Evolutionary conservation across 2,797 vertebrate species (phyloP), one percentile per base, ranked within the genome.

Genomic region (Enteromius thamalakanensis): DNA sequence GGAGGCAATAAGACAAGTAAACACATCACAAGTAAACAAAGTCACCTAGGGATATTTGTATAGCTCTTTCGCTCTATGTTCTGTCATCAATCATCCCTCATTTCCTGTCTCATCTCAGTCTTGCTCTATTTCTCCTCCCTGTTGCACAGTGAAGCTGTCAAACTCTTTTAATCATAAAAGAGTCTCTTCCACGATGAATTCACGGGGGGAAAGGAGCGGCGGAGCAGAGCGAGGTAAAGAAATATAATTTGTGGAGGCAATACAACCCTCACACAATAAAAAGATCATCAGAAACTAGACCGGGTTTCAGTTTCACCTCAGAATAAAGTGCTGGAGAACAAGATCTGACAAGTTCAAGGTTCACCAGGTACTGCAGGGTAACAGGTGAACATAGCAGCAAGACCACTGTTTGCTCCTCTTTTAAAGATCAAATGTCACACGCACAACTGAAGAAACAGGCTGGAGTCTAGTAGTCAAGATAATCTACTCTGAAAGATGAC

Each of bases 381-480:
- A 62, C 9, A 12, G 55, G 55, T 21, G 14, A 76, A 76, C 6
- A 76, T 26, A 42, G 29, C 55, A 42, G 21, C 1, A 14, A 17
- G 34, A 40, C 21, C 2, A 3, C n/a, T 8, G 15, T 76, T 29
- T 62, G 4, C 21, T 17, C 34, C 6, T 23, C 72, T n/a, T 58
- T 76, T 58, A 76, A 45, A 76, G 75, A 76, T 42, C 75, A 76
- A 45, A 76, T 76, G 55, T 45, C 29, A 60, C 34, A 76, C 2
- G n/a, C 8, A 11, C 10, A 29, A 29, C 26, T 15, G 60, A 15
- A 64, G 6, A 26, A 64, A 64, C 3, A 64, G 60, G 58, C 14
- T 62, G 55, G 60, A 26, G 37, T 15, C 17, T 1, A 17, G 42
- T 42, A 62, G 11, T 62, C 23, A 29, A 19, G 55, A 1, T 26